Evolutionary conservation across 2,888 invertebrate species (phyloP), one percentile per base, ranked within the genome.

Genomic region (Branchipolynoe longqiensis): DNA sequence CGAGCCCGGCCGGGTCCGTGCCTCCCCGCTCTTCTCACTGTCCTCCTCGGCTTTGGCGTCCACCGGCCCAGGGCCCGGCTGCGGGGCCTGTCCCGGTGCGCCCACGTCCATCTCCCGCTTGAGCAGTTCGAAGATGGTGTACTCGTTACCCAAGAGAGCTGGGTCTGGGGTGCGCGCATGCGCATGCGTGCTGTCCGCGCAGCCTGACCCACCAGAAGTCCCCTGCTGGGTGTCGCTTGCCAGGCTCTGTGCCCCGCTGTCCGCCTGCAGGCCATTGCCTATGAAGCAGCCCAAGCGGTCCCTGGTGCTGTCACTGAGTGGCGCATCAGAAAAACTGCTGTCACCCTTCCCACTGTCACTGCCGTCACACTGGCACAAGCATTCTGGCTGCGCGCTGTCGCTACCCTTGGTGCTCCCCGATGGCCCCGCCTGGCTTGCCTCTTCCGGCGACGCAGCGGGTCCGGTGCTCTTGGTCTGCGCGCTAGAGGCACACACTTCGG

Each of bases 81-180:
- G 36, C 33, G 36, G 22, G 14, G 38, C 38, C 28, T 62, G 6
- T 1, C 28, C 31, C 25, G 62, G 12, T 48, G 48, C 48, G 8
- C 8, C 18, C 48, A 12, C 48, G n/a, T 85, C 69, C 74, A 88
- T 89, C 85, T 92, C 92, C 85, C 91, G 90, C 81, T 90, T 89
- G 58, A 92, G 86, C 40, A 92, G 89, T 85, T 92, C 78, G 48
- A 78, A 91, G 82, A 89, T 48, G 91, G 90, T 48, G 91, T 92
- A 84, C 91, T 85, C 83, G 88, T 89, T 59, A 89, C 88, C 8
- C 88, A 88, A n/a, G 33, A 78, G 48, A 18, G 56, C 48, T 31
- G 41, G 38, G 36, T 78, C 78, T 18, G 48, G 41, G 78, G 78
- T 69, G 36, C 36, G 69, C 69, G 38, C 38, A n/a, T n/a, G n/a